phyloP scores from a whole-genome alignment of 2,888 invertebrate species.

The Galeruca laticollis region DNA sequence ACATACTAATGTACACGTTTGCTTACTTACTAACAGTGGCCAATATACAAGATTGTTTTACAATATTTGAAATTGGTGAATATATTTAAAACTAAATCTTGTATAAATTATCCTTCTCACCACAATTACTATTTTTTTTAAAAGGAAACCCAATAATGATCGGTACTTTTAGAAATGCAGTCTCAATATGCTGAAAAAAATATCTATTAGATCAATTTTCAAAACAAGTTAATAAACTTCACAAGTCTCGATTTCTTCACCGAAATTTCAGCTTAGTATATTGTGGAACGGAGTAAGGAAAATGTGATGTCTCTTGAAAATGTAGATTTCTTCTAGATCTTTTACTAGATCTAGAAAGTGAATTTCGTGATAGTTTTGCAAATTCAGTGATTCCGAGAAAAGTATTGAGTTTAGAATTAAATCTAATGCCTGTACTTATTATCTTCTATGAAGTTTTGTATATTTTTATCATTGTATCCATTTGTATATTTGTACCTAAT shows the following conservation, averaged over 20 bases:
- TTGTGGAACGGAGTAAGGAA: background rate
- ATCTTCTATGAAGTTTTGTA: constrained; percentile 55
- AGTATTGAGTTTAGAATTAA: constrained; percentile 46
- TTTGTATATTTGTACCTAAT: constrained; percentile 57
- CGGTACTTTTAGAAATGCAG: too few relatives aligned
- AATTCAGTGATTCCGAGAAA: constrained; percentile 49
- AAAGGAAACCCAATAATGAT: background rate
- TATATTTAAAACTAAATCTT: background rate
- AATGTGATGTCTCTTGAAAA: constrained; percentile 5
- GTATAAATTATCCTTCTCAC: background rate
- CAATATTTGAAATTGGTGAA: background rate
- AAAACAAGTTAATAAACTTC: too few relatives aligned
- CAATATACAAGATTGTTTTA: constrained; percentile 7
- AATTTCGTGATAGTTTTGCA: constrained; percentile 42
- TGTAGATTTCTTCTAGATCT: constrained; percentile 7
- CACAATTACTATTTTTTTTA: too few relatives aligned
- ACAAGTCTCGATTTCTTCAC: too few relatives aligned
- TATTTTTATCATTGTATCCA: constrained; percentile 55
- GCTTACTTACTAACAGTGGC: constrained; percentile 20
- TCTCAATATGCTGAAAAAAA: too few relatives aligned
- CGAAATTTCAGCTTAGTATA: background rate
- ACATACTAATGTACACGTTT: background rate
- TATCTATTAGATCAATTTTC: too few relatives aligned
- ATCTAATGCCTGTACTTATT: constrained; percentile 43
- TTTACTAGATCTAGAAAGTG: constrained; percentile 25